Conservation (phyloP, 92 coral and sea anemone genomes). For the Phenganax marumi region DNA sequence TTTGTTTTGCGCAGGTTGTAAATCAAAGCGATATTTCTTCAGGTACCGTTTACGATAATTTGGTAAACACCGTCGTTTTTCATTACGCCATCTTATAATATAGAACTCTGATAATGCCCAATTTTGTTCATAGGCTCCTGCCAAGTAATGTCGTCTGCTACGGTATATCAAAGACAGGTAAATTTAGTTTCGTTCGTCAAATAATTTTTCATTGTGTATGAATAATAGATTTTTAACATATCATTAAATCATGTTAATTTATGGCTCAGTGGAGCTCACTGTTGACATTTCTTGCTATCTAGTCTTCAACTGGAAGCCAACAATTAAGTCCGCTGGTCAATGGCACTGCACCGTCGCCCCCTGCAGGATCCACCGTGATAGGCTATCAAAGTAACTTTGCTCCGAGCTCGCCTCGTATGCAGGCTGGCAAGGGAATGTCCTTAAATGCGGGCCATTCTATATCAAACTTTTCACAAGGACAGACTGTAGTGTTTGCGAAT, state of each 20-base stretch:
- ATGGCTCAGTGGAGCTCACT: background rate
- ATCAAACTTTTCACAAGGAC: conserved; percentile 38
- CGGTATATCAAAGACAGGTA: conserved; percentile 44
- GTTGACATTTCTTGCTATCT: conserved; percentile 32
- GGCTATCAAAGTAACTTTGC: conserved; percentile 85
- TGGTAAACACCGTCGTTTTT: background rate
- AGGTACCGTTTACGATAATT: background rate
- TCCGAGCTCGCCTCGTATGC: conserved; percentile 6
- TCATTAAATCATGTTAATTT: background rate
- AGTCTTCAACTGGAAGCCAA: conserved; percentile 54
- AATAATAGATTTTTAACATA: too few species aligned
- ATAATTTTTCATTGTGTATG: too few species aligned
- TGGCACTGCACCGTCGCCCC: conserved; percentile 95
- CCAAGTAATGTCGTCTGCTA: conserved; percentile 18
- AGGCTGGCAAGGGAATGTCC: conserved; percentile 5
- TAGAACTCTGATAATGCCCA: too few species aligned
- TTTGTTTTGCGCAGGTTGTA: conserved; percentile 15
- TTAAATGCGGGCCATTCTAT: conserved; percentile 35
- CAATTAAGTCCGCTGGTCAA: conserved; percentile 77
- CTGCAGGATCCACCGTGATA: conserved; percentile 67
- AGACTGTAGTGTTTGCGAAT: conserved; percentile 82
- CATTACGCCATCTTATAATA: too few species aligned
- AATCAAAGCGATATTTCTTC: conserved; percentile 10
- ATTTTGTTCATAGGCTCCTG: background rate
- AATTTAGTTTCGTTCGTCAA: background rate